Evolutionary conservation across 1,140 invertebrate species (phyloP), one percentile per base, ranked within the genome.

Genomic region (Oedothorax gibbosus): DNA sequence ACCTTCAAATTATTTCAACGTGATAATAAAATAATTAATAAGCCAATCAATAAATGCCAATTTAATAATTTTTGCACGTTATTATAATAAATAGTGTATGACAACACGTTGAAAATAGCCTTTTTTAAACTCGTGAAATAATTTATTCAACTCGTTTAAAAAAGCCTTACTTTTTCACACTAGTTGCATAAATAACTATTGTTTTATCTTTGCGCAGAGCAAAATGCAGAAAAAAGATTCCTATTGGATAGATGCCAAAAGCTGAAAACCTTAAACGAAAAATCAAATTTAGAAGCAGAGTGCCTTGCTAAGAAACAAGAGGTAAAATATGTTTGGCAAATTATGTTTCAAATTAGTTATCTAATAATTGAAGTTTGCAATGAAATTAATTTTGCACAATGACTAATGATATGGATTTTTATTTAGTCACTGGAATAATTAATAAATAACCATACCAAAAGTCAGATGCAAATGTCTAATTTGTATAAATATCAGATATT

Each of bases 181-280:
- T n/a, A n/a, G n/a, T n/a, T n/a, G n/a, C n/a, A n/a, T n/a, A n/a
- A n/a, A 35, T 66, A 0, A 57, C 12, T 66, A 9, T 66, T 66
- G 3, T 71, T 15, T 51, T 51, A 7, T 78, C 75, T 88, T 35
- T 87, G 35, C 5, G 35, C 35, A 90, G 89, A 89, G 68, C 88
- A 89, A 87, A 88, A 85, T 71, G 64, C 88, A 50, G 89, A 90
- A 84, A 85, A 85, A 69, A 77, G 88, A 49, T 83, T 89, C 64
- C 80, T 90, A 15, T 18, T 83, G 15, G 89, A 89, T 12, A 85
- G 88, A 53, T 89, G 87, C 86, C 86, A 87, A 20, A 86, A 88
- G 49, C 85, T 90, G 60, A 86, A 88, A 73, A 75, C 85, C 20
- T 87, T 89, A 62, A 88, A 89, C 75, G 68, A 85, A 71, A 87